These are phyloP conservation scores for Toxonevra muliebris DNA, from an alignment of 2,888 invertebrate genomes.

Conservation along the genomic window DNA sequence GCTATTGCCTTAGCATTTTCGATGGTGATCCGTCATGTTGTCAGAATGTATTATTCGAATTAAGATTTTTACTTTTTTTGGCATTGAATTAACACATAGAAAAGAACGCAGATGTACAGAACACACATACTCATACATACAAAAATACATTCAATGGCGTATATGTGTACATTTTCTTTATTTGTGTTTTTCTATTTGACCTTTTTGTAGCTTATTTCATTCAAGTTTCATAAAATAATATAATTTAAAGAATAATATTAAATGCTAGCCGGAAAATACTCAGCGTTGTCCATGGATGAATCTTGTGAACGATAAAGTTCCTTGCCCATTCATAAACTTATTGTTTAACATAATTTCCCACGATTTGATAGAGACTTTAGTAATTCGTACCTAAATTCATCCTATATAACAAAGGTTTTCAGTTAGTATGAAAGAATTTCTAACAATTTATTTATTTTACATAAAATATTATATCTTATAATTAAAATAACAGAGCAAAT, in stretches of 20 bases:
- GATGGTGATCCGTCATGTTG: conserved; percentile 67
- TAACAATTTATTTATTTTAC: no score
- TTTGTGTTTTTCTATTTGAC: neutral
- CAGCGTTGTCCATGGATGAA: no score
- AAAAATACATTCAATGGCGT: neutral
- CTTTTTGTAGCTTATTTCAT: neutral
- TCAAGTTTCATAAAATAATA: neutral
- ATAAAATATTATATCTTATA: no score
- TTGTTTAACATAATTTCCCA: no score
- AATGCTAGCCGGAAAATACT: neutral
- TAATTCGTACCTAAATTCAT: no score
- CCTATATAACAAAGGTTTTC: no score
- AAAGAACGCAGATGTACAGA: conserved; percentile 22
- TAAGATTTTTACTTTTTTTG: conserved; percentile 63
- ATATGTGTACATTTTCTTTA: neutral
- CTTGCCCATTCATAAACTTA: no score
- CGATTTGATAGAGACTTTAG: no score
- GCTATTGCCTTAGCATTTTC: conserved; percentile 54
- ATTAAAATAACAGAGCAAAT: no score
- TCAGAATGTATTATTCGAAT: conserved; percentile 66
- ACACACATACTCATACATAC: neutral
- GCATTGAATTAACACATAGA: conserved; percentile 44
- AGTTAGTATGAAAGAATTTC: no score
- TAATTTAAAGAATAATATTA: neutral
- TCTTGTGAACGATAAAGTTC: no score